phyloP scores from a whole-genome alignment of 2,113 vertebrate species.

The Apistogramma diplotaenia region DNA sequence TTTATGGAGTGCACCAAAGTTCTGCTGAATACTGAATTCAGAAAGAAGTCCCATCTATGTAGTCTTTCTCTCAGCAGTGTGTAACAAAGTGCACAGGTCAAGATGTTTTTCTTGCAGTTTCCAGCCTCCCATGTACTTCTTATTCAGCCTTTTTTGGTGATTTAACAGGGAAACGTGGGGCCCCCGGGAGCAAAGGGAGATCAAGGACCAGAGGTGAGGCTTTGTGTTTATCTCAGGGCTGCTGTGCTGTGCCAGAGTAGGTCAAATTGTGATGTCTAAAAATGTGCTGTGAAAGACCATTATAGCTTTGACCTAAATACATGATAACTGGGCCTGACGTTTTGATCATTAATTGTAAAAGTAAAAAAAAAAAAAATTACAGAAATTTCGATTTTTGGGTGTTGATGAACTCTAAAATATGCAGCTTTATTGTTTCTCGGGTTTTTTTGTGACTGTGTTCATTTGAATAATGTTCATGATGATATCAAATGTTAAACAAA shows the following conservation, averaged over 20 bases:
- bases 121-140: not conserved
- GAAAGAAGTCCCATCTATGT: not conserved
- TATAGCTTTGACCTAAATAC: not conserved
- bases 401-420: not conserved
- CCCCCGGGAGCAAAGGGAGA: constrained; percentile 81
- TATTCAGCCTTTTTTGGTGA: constrained; percentile 45
- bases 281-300: not conserved
- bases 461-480: not conserved
- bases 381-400: not conserved
- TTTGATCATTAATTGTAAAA: not conserved
- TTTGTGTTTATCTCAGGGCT: constrained; percentile 1
- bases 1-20: not conserved
- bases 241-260: not conserved
- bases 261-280: not conserved
- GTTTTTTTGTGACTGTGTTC: not conserved
- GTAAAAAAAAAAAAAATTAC: not conserved
- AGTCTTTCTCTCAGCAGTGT: not conserved
- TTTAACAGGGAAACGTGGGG: constrained; percentile 82
- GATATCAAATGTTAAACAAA: not conserved
- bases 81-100: not conserved
- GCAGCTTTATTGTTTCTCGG: not conserved
- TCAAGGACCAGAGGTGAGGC: constrained; percentile 83
- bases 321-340: not conserved
- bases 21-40: not conserved
- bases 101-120: constrained; percentile 1